A percentile compares a stretch with the other conserved stretches of the same genome.
phyloP scores from a whole-genome alignment of 2,797 vertebrate genomes.

The Orestias chungarensis region DNA sequence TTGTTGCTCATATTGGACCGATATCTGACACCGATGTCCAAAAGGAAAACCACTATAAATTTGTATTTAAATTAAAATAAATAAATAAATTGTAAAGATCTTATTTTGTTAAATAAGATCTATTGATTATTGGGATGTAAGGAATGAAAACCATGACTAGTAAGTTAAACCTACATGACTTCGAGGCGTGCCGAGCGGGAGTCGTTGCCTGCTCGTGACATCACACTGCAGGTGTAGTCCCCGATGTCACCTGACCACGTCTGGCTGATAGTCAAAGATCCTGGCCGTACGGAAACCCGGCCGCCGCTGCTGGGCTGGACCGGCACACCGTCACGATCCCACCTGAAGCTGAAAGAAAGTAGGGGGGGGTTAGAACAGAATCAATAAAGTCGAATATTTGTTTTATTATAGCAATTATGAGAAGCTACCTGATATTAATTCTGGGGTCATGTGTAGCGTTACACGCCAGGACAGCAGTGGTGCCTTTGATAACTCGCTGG shows the following conservation, averaged over 20 bases:
- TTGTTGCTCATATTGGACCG: too few relatives aligned
- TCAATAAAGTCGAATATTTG: background rate
- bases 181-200: slow-evolving; percentile 88
- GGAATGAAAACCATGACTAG: too few relatives aligned
- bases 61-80: background rate
- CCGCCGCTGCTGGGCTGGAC: slow-evolving; percentile 84
- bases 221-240: slow-evolving; percentile 90
- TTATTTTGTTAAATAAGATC: background rate
- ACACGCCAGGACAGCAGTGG: slow-evolving; percentile 87
- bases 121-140: too few relatives aligned
- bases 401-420: background rate
- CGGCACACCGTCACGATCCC: slow-evolving; percentile 84
- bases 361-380: background rate
- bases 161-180: slow-evolving; percentile 89
- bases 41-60: too few relatives aligned
- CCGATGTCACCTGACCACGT: slow-evolving; percentile 98
- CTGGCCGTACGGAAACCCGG: slow-evolving; percentile 84
- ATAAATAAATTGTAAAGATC: background rate
- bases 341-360: slow-evolving; percentile 82
- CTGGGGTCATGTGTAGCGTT: slow-evolving; percentile 88
- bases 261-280: slow-evolving; percentile 91
- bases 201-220: slow-evolving; percentile 91
- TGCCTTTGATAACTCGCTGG: slow-evolving; percentile 93
- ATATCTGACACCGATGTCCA: too few relatives aligned
- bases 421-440: slow-evolving; percentile 83